These are phyloP conservation scores for Oryctolagus cuniculus DNA, from an alignment of 2,113 vertebrate species.

Conservation along the genomic window DNA sequence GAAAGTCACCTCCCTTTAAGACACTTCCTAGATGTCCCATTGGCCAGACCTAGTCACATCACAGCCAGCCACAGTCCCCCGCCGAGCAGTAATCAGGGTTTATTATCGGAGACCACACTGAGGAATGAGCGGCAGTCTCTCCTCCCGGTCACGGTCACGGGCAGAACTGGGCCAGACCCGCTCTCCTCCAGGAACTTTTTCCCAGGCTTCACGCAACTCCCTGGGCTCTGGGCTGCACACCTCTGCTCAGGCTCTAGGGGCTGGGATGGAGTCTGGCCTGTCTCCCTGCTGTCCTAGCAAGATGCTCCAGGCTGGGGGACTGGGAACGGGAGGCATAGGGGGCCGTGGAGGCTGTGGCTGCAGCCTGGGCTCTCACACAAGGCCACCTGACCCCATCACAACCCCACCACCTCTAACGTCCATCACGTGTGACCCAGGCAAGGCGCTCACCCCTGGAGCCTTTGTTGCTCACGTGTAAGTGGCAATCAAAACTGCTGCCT, in stretches of 20 bases:
- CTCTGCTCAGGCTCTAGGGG: too few relatives aligned
- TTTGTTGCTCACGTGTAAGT: neutral
- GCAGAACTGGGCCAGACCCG: neutral
- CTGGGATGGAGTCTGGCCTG: neutral
- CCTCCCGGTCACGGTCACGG: neutral
- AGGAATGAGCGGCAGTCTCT: neutral
- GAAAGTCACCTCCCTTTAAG: neutral
- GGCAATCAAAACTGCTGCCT: too few relatives aligned
- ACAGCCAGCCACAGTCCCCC: neutral
- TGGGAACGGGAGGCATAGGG: neutral
- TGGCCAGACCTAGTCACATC: neutral
- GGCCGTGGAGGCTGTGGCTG: neutral
- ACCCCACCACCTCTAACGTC: neutral
- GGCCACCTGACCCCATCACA: neutral
- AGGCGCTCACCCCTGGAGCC: neutral
- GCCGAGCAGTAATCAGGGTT: neutral
- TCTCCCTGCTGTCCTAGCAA: neutral
- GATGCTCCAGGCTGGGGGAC: neutral
- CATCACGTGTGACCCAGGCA: neutral
- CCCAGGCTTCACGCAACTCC: neutral
- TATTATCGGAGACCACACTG: neutral
- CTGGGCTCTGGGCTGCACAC: too few relatives aligned
- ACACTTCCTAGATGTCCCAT: neutral
- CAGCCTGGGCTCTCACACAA: neutral
- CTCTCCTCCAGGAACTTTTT: neutral